Evolutionary conservation across 2,888 invertebrate genomes (phyloP).

Genomic region (Acheta domesticus): DNA sequence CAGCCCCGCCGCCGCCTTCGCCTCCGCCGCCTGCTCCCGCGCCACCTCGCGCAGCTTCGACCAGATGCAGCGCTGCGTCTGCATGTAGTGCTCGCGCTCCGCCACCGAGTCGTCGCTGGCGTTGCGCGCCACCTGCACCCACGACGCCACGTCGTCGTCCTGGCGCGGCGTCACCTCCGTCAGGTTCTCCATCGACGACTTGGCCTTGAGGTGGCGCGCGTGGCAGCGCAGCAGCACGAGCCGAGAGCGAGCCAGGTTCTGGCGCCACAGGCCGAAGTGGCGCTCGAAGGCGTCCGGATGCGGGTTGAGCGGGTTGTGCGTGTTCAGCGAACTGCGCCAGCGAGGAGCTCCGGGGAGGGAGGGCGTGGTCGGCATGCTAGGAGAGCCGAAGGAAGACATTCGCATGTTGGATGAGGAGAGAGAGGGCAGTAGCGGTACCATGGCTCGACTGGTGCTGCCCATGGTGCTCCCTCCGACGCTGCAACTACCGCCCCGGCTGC

Average conservation of each 20-base stretch:
- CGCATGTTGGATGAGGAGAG: no score
- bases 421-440: no score
- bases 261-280: not conserved
- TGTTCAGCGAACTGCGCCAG: no score
- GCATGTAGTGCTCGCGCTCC: slow-evolving; percentile 1
- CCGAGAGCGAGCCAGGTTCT: not conserved
- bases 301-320: no score
- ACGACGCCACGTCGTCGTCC: slow-evolving; percentile 10
- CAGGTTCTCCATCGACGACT: slow-evolving; percentile 6
- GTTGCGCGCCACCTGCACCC: slow-evolving; percentile 18
- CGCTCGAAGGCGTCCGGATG: not conserved
- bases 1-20: not conserved
- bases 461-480: no score
- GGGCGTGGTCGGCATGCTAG: no score
- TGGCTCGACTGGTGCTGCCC: no score
- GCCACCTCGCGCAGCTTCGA: not conserved
- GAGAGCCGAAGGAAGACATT: no score
- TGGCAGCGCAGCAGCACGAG: slow-evolving; percentile 3
- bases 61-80: slow-evolving; percentile 5
- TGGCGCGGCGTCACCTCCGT: not conserved
- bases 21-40: not conserved
- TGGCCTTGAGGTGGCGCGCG: slow-evolving; percentile 6
- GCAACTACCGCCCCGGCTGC: no score
- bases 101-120: not conserved
- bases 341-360: no score